Conservation (phyloP, 2,113 vertebrate species). For the Pyrgilauda ruficollis region DNA sequence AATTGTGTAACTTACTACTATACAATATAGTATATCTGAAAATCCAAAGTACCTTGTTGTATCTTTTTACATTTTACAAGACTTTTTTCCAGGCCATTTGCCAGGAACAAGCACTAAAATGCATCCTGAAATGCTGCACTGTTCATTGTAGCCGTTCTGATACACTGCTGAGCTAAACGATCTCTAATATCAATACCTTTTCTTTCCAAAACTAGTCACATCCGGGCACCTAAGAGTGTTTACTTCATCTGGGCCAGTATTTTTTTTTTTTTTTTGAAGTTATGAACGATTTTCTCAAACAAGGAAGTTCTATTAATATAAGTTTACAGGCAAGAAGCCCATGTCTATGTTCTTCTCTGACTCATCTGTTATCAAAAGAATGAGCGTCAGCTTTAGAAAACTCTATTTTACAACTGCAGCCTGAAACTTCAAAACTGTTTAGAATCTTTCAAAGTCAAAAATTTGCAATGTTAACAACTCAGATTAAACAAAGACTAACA, state of each 20-base stretch:
- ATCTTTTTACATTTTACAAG: background rate
- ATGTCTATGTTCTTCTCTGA: constrained; percentile 10
- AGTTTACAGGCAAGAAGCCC: constrained; percentile 20
- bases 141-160: background rate
- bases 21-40: background rate
- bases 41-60: background rate
- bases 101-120: background rate
- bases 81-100: background rate
- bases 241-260: background rate
- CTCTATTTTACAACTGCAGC: constrained; percentile 11
- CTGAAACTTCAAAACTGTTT: constrained; percentile 33
- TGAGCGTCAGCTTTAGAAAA: background rate
- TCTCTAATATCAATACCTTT: constrained; percentile 5
- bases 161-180: background rate
- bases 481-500: background rate
- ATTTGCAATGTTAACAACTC: background rate
- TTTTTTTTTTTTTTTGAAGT: constrained; percentile 40
- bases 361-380: constrained; percentile 42
- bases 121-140: background rate
- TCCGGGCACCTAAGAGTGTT: constrained; percentile 1
- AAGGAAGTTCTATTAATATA: constrained; percentile 57
- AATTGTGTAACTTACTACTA: background rate
- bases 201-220: constrained; percentile 9
- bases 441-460: background rate
- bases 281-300: constrained; percentile 4